A percentile compares a stretch with the other conserved stretches of the same genome.
Conservation (phyloP, 2,888 invertebrate genomes). For the Trichopria drosophilae region DNA sequence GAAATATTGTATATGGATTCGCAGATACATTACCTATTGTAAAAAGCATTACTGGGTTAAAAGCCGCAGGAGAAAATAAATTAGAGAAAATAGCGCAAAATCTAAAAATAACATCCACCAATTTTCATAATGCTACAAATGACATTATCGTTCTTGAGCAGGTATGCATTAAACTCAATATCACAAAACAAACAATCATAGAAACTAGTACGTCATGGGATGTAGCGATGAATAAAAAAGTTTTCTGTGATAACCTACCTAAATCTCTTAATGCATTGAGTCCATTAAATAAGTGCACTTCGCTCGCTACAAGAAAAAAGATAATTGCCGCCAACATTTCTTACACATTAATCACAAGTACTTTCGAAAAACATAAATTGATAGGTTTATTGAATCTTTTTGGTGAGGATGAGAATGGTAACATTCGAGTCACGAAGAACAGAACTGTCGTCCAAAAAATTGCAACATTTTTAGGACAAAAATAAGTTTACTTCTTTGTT, state of each 20-base stretch:
- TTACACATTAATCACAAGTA: not conserved
- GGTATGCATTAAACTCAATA: no score
- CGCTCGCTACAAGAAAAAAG: slow-evolving; percentile 7
- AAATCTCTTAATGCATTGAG: not conserved
- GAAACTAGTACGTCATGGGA: no score
- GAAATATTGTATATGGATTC: slow-evolving; percentile 20
- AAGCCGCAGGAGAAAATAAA: slow-evolving; percentile 9
- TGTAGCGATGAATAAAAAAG: no score
- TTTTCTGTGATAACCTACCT: no score
- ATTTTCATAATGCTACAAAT: slow-evolving; percentile 8
- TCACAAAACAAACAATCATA: no score
- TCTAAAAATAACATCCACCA: slow-evolving; percentile 5
- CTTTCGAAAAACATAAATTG: slow-evolving; percentile 5
- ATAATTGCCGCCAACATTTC: slow-evolving; percentile 5
- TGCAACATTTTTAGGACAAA: not conserved
- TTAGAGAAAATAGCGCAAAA: slow-evolving; percentile 3
- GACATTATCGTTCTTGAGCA: slow-evolving; percentile 11
- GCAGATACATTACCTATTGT: slow-evolving; percentile 23
- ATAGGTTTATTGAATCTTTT: slow-evolving; percentile 4
- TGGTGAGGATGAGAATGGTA: slow-evolving; percentile 4
- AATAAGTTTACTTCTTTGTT: no score
- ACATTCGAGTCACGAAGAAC: slow-evolving; percentile 4
- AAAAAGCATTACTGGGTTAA: slow-evolving; percentile 6
- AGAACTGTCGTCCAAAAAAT: slow-evolving; percentile 6
- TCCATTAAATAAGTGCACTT: not conserved